phyloP scores from a whole-genome alignment of 2,888 invertebrate genomes.

The Spodoptera littoralis region DNA sequence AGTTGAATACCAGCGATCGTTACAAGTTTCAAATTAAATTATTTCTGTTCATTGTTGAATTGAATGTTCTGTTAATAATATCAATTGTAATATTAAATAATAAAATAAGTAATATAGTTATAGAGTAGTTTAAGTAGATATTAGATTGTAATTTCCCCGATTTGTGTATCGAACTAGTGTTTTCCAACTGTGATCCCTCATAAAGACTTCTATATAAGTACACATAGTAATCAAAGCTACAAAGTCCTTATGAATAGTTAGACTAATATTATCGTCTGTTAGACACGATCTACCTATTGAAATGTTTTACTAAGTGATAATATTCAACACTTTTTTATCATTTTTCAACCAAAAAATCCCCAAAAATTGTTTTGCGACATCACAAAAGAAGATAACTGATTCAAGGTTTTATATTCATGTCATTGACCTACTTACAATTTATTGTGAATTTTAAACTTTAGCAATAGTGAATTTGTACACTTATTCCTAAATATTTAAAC shows the following conservation, averaged over 20 bases:
- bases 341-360: conserved; percentile 4
- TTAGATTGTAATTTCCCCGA: conserved; percentile 67
- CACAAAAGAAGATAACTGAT: background rate
- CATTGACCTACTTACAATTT: conserved; percentile 9
- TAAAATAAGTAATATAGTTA: conserved; percentile 11
- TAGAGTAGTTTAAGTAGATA: conserved; percentile 45
- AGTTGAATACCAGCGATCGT: background rate
- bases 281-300: conserved; percentile 38
- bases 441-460: conserved; percentile 5
- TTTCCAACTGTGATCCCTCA: conserved; percentile 89
- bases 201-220: conserved; percentile 88
- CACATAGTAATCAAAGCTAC: conserved; percentile 63
- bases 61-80: conserved; percentile 18
- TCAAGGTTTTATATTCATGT: no score
- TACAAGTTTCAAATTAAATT: conserved; percentile 8
- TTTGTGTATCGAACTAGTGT: conserved; percentile 82
- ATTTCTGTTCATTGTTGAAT: conserved; percentile 17
- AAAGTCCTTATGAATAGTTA: conserved; percentile 66
- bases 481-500: conserved; percentile 3
- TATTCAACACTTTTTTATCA: conserved; percentile 15
- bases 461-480: conserved; percentile 15
- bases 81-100: conserved; percentile 7
- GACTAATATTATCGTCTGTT: conserved; percentile 50
- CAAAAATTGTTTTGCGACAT: conserved; percentile 24
- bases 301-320: conserved; percentile 28